Evolutionary conservation across 2,888 invertebrate species (phyloP), one percentile per base, ranked within the genome.

Genomic region (Eutolmus rufibarbis): DNA sequence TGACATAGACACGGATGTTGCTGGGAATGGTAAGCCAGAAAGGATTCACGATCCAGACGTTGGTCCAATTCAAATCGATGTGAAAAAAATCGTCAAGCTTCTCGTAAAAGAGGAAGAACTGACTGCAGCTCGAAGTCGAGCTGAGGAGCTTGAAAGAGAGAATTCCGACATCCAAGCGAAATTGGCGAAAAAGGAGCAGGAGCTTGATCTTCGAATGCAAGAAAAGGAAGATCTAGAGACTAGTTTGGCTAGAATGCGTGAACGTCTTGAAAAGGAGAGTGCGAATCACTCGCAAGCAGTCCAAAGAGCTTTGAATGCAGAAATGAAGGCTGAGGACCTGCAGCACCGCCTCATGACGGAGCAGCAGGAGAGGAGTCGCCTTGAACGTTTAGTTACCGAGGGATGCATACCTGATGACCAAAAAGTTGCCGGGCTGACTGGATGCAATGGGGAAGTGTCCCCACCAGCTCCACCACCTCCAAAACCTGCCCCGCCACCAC

Each of bases 321-420:
- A 94, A 86, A 93, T 93, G 90, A 91, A 94, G 88, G 94, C 95
- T 5, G 94, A 94, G 86, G 95, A 95, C 91, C 91, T 96, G 43
- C 95, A 95, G 89, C 94, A 94, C 89, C 94, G 95, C 91, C 93
- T 97, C 37, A 95, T 94, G 89, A 96, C 95, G 91, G 97, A 97
- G 91, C 94, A 97, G 90, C 95, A 95, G 28, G 98, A 98, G 91
- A 93, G 97, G 87, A 94, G 95, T 89, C 95, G 97, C 87, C 94
- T 97, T 88, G 97, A 98, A 92, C 95, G 97, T 90, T 94, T 98
- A 90, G 97, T 98, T 89, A 97, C 96, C 89, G 97, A 97, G 90
- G 98, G 98, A 89, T 97, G 97, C 93, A 95, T 98, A 91, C 98
- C 98, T 8, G 98, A 98, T 91, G 98, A 98, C 92, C 97, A 98